Base-by-base conservation (phyloP, 2,797 vertebrate species). In the Aeoliscus strigatus region DNA sequence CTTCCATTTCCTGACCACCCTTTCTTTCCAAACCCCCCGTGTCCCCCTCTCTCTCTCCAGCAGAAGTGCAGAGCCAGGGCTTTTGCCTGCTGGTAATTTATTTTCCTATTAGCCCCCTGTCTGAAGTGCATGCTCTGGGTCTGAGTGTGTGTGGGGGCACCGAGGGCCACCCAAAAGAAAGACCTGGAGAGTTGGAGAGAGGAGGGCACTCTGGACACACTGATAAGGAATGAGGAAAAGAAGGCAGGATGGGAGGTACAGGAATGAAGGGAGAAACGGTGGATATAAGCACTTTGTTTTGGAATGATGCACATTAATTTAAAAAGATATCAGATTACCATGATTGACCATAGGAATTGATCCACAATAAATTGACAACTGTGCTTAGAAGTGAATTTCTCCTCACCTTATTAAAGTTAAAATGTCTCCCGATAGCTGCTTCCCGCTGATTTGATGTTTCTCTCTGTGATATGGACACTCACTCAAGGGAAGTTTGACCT, bases 71-170 rank as follows among this genome's bases (percentile, higher is more conserved):
- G 75, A 77, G 83, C 70, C 74, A 76, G 82, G 80, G 70, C 75
- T 83, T 85, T 88, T 82, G 71, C 59, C 72, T 73, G 70, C 70
- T 80, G 77, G 81, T 85, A 81, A 87, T 86, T 83, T 89, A 82
- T 86, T 87, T 89, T 87, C 80, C 84, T 74, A 87, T 87, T 85
- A 86, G 80, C 74, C 80, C 70, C 73, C 69, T 70, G 78, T 88
- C 74, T 84, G 82, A 86, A 85, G 83, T 84, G 85, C 77, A 80
- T 69, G 76, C 76, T 75, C 78, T 62, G 73, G 79, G 79, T 83
- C 67, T 80, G 75, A 74, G 77, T 67, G 66, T 75, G 66, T 33
- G 40, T 24, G 25, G 61, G 69, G 69, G 60, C 69, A 76, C 69
- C 21, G 45, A 77, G 70, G 81, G 74, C 80, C 80, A 78, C 80